A percentile compares a stretch with the other conserved stretches of the same genome.
These are phyloP conservation scores for Coelogynopora nodosa DNA, from an alignment of 2,888 invertebrate genomes.

Conservation along the genomic window DNA sequence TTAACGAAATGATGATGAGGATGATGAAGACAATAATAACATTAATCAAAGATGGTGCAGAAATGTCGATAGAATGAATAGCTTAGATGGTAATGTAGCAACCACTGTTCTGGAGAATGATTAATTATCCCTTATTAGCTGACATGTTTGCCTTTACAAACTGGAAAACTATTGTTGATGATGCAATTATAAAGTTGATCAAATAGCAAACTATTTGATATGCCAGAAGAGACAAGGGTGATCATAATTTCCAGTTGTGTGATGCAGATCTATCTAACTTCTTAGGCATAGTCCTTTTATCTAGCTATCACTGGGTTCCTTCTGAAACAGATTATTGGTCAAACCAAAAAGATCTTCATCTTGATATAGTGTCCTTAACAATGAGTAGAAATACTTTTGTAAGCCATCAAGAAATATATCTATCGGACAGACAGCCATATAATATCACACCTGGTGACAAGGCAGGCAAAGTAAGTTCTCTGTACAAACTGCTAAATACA, in stretches of 20 bases:
- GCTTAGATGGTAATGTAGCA: constrained; percentile 7
- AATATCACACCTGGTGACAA: constrained; percentile 11
- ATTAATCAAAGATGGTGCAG: constrained; percentile 6
- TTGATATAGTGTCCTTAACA: constrained; percentile 8
- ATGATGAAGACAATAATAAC: background rate
- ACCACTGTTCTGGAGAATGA: constrained; percentile 14
- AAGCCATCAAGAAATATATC: background rate
- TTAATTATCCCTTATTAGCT: constrained; percentile 18
- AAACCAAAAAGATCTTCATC: constrained; percentile 6
- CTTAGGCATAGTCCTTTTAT: background rate
- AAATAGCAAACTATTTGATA: constrained; percentile 13
- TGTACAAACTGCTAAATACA: constrained; percentile 1
- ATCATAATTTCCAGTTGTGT: background rate
- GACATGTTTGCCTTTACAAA: background rate
- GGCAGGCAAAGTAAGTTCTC: constrained; percentile 6
- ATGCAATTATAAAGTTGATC: constrained; percentile 14
- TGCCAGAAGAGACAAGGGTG: constrained; percentile 29
- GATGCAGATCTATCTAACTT: background rate
- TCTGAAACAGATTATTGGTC: constrained; percentile 13
- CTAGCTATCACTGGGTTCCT: background rate
- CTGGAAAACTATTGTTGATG: background rate
- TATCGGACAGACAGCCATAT: constrained; percentile 9
- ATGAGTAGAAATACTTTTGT: constrained; percentile 29
- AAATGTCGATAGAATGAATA: constrained; percentile 17
- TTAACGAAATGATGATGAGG: background rate